Percentiles rank a stretch among this genome's conserved stretches.
Evolutionary conservation across 2,888 invertebrate species (phyloP).

Genomic region (Alloplasta piceator): DNA sequence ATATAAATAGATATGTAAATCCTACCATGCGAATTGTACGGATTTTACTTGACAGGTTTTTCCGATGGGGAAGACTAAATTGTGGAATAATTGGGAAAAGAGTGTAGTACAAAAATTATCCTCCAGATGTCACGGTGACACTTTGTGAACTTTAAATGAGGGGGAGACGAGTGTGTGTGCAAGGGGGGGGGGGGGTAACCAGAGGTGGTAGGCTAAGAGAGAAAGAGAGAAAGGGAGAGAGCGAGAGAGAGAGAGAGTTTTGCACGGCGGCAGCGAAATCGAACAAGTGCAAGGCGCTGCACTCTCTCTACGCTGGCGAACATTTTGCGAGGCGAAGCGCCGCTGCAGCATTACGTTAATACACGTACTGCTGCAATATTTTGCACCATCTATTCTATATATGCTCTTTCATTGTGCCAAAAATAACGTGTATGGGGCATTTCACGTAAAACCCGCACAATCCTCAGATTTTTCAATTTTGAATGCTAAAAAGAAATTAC

Average conservation of each 20-base stretch:
- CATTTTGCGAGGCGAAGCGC: too few relatives aligned
- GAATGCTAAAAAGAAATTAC: too few relatives aligned
- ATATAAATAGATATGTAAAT: too few relatives aligned
- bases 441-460: background rate
- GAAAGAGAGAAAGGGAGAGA: slow-evolving; percentile 16
- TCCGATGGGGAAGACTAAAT: too few relatives aligned
- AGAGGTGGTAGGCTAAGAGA: background rate
- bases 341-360: slow-evolving; percentile 56
- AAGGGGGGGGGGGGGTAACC: background rate
- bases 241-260: slow-evolving; percentile 49
- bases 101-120: too few relatives aligned
- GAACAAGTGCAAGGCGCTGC: slow-evolving; percentile 63
- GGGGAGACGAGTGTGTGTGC: background rate
- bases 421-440: background rate
- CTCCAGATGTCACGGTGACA: too few relatives aligned
- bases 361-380: slow-evolving; percentile 23
- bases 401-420: background rate
- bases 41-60: too few relatives aligned
- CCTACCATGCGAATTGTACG: too few relatives aligned
- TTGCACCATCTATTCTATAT: background rate
- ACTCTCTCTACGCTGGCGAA: slow-evolving; percentile 58
- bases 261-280: slow-evolving; percentile 58
- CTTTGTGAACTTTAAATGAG: too few relatives aligned
- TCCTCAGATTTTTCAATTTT: too few relatives aligned
- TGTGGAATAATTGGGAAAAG: too few relatives aligned